A percentile compares a stretch with the other conserved stretches of the same genome.
These are phyloP conservation scores for Leptopilina myrica DNA, from an alignment of 2,888 invertebrate species.

Conservation along the genomic window DNA sequence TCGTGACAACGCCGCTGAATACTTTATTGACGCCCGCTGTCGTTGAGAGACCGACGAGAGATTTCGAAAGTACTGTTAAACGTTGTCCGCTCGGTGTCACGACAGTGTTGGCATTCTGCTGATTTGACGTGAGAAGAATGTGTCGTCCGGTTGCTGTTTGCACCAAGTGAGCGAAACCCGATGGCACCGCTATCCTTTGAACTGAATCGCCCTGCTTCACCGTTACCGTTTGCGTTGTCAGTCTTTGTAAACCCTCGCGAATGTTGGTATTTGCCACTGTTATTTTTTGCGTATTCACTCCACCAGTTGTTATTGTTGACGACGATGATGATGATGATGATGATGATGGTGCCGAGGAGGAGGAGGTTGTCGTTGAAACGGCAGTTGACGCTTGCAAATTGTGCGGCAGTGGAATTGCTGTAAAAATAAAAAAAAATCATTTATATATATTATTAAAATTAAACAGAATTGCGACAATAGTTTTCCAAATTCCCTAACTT, in stretches of 20 bases:
- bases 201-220: slow-evolving; percentile 74
- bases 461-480: no score
- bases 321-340: no score
- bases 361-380: slow-evolving; percentile 55
- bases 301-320: slow-evolving; percentile 57
- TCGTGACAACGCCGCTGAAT: slow-evolving; percentile 68
- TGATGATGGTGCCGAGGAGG: no score
- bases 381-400: slow-evolving; percentile 68
- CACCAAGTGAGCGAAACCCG: slow-evolving; percentile 82
- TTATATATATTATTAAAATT: background rate
- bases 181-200: slow-evolving; percentile 73
- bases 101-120: slow-evolving; percentile 74
- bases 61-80: slow-evolving; percentile 79
- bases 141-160: slow-evolving; percentile 85
- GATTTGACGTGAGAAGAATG: slow-evolving; percentile 80
- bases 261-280: slow-evolving; percentile 69
- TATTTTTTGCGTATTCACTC: slow-evolving; percentile 74
- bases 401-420: slow-evolving; percentile 77
- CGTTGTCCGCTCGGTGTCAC: slow-evolving; percentile 80
- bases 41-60: slow-evolving; percentile 76
- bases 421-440: slow-evolving; percentile 35
- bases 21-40: slow-evolving; percentile 68
- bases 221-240: slow-evolving; percentile 72
- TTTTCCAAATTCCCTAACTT: no score
- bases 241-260: slow-evolving; percentile 70